These are phyloP conservation scores for Vollenhovia emeryi DNA, from an alignment of 1,140 invertebrate species.

Conservation along the genomic window DNA sequence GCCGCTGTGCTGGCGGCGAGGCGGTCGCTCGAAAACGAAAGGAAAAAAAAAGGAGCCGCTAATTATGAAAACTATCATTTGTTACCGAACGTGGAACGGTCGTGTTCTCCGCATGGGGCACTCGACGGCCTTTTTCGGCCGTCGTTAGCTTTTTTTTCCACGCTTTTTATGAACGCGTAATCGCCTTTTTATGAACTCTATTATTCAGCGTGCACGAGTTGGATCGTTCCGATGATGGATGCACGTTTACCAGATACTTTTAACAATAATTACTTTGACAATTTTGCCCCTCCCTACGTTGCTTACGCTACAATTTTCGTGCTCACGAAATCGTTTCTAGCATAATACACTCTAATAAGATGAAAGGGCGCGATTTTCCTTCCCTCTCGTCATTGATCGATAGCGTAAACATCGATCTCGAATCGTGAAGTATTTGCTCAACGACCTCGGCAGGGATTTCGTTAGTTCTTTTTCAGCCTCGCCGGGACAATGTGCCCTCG, in stretches of 20 bases:
- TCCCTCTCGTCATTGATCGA: constrained; percentile 17
- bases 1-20: constrained; percentile 19
- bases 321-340: neutral
- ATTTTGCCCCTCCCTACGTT: no score
- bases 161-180: constrained; percentile 28
- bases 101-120: constrained; percentile 24
- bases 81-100: constrained; percentile 51
- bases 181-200: constrained; percentile 33
- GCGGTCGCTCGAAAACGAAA: constrained; percentile 28
- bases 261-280: neutral
- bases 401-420: neutral
- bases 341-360: neutral
- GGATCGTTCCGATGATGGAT: constrained; percentile 1
- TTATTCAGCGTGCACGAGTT: constrained; percentile 11
- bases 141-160: constrained; percentile 32
- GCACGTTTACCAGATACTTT: neutral
- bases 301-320: neutral
- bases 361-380: neutral
- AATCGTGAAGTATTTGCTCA: constrained; percentile 25
- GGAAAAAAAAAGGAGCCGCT: constrained; percentile 62
- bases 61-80: constrained; percentile 68
- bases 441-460: neutral
- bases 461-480: constrained; percentile 6
- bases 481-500: neutral
- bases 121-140: constrained; percentile 21